Evolutionary conservation across 2,113 vertebrate species (phyloP).

Genomic region (Tupaia tana): DNA sequence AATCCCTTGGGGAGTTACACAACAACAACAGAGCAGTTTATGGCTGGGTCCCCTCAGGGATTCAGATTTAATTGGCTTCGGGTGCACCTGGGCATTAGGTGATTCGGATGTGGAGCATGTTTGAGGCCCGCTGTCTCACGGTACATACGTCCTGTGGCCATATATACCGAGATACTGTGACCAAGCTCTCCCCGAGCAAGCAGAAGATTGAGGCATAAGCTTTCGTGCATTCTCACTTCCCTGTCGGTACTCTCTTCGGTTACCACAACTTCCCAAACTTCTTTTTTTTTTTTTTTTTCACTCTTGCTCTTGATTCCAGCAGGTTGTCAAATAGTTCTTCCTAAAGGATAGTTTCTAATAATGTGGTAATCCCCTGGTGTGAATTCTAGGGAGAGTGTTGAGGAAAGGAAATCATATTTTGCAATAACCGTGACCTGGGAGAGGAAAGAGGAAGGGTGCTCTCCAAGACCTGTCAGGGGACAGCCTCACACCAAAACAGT

Average conservation of each 20-base stretch:
- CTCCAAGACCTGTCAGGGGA: background rate
- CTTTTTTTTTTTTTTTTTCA: background rate
- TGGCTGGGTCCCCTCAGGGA: background rate
- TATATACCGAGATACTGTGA: background rate
- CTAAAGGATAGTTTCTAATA: background rate
- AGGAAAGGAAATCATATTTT: background rate
- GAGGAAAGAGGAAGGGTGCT: background rate
- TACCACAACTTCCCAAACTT: fast-evolving
- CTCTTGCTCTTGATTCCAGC: background rate
- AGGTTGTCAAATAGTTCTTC: background rate
- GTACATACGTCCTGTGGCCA: no score
- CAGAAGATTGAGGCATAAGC: background rate
- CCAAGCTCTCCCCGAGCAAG: background rate
- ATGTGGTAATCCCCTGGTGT: background rate
- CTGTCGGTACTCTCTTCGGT: no score
- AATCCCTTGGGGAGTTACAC: background rate
- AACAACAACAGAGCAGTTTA: background rate
- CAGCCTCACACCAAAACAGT: background rate
- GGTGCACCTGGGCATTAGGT: background rate
- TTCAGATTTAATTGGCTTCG: background rate
- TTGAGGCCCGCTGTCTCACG: background rate
- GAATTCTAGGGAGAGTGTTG: background rate
- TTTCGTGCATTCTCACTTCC: background rate
- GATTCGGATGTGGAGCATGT: background rate
- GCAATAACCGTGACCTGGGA: background rate